Conservation (phyloP, 1,140 invertebrate genomes). For the Eubasilissa regina region DNA sequence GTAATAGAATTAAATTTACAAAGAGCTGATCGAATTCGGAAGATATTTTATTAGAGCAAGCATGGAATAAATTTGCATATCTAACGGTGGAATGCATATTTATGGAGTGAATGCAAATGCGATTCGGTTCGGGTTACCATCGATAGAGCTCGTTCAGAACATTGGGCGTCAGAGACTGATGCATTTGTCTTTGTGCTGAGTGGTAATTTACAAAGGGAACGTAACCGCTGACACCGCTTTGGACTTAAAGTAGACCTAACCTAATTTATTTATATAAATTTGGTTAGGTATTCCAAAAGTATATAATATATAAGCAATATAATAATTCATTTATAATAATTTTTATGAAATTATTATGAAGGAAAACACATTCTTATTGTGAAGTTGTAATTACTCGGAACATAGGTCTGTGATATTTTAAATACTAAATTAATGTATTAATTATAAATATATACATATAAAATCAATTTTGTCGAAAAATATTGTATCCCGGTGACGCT, state of each 20-base stretch:
- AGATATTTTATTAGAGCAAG: constrained; percentile 20
- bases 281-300: too few species aligned
- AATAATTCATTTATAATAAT: too few species aligned
- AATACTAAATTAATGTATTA: too few species aligned
- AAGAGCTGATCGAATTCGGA: constrained; percentile 1
- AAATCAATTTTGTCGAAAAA: too few species aligned
- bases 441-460: too few species aligned
- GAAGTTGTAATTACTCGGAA: too few species aligned
- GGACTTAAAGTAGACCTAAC: constrained; percentile 7
- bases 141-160: constrained; percentile 29
- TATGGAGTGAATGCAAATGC: constrained; percentile 39
- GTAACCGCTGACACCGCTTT: background rate
- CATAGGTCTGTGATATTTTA: too few species aligned
- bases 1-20: background rate
- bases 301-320: too few species aligned
- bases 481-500: too few species aligned
- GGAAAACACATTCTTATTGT: too few species aligned
- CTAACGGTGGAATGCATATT: constrained; percentile 40
- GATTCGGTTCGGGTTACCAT: constrained; percentile 17
- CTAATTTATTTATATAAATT: too few species aligned
- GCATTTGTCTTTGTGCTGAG: constrained; percentile 41
- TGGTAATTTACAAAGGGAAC: constrained; percentile 42
- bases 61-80: constrained; percentile 29
- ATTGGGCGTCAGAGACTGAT: constrained; percentile 34
- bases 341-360: too few species aligned